phyloP scores from a whole-genome alignment of 2,888 invertebrate species.

The Rapana venosa region DNA sequence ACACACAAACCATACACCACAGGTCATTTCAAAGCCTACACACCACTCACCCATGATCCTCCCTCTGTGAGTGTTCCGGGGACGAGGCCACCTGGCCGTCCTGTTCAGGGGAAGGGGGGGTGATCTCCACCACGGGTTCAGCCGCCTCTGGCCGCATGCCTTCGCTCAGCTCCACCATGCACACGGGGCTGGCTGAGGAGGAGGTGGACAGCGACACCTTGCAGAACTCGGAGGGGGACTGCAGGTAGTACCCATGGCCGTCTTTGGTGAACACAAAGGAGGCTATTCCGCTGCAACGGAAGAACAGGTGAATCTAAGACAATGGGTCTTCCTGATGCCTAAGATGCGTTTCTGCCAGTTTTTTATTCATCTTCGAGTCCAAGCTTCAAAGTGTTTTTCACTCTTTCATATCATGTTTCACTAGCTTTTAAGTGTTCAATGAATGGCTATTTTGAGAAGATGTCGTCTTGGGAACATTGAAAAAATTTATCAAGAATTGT shows the following conservation, averaged over 20 bases:
- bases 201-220: slow-evolving; percentile 86
- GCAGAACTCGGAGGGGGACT: slow-evolving; percentile 95
- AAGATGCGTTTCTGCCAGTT: too few relatives aligned
- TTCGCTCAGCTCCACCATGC: slow-evolving; percentile 74
- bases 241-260: slow-evolving; percentile 94
- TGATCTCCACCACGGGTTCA: slow-evolving; percentile 25
- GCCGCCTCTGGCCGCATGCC: slow-evolving; percentile 68
- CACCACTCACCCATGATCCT: slow-evolving; percentile 22
- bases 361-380: too few relatives aligned
- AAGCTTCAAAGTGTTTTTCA: too few relatives aligned
- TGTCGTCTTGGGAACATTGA: too few relatives aligned
- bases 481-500: too few relatives aligned
- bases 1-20: background rate
- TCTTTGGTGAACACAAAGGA: slow-evolving; percentile 93
- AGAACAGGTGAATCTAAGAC: background rate
- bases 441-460: too few relatives aligned
- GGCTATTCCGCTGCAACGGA: slow-evolving; percentile 90
- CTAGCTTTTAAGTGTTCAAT: too few relatives aligned
- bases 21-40: background rate
- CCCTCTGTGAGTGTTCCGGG: background rate
- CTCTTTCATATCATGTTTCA: too few relatives aligned
- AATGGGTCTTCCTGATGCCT: too few relatives aligned
- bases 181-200: slow-evolving; percentile 66
- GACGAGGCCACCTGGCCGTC: background rate
- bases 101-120: slow-evolving; percentile 22